These are phyloP conservation scores for Zaprionus capensis DNA, from an alignment of 1,140 invertebrate genomes.

Conservation along the genomic window DNA sequence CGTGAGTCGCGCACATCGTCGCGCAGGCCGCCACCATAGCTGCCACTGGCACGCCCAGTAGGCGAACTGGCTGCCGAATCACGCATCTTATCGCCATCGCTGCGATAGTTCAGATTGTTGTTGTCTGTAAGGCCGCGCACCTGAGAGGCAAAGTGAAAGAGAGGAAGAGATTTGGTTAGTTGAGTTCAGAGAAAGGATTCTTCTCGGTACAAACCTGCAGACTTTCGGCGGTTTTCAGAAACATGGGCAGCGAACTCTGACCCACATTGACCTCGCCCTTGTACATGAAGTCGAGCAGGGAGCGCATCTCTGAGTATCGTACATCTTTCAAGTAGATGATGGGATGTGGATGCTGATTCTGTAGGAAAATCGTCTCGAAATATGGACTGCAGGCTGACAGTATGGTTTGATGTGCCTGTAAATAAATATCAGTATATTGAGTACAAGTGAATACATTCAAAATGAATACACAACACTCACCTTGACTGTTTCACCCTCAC, in stretches of 20 bases:
- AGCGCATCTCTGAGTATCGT: slow-evolving; percentile 93
- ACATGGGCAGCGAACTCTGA: slow-evolving; percentile 93
- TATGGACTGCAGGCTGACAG: slow-evolving; percentile 97
- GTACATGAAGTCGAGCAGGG: slow-evolving; percentile 95
- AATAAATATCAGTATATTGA: neutral
- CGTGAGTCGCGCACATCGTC: slow-evolving; percentile 71
- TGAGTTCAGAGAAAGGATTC: neutral
- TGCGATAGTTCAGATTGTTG: slow-evolving; percentile 88
- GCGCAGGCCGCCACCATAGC: slow-evolving; percentile 49
- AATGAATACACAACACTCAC: slow-evolving; percentile 65
- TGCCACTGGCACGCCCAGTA: slow-evolving; percentile 68
- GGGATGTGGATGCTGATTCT: slow-evolving; percentile 95
- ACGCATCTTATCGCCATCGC: slow-evolving; percentile 80
- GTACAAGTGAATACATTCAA: neutral
- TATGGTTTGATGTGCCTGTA: slow-evolving; percentile 94
- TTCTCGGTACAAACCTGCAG: slow-evolving; percentile 88
- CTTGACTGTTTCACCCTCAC: slow-evolving; percentile 95
- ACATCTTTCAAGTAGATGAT: slow-evolving; percentile 97
- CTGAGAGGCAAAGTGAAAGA: slow-evolving; percentile 29
- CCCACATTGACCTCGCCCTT: slow-evolving; percentile 95
- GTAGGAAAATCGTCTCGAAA: slow-evolving; percentile 96
- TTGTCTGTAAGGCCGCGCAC: slow-evolving; percentile 93
- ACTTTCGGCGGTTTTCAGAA: slow-evolving; percentile 95
- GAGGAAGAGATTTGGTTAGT: neutral
- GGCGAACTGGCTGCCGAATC: slow-evolving; percentile 78